These are phyloP conservation scores for Rhinogobius similis DNA, from an alignment of 2,113 vertebrate species.

Conservation along the genomic window DNA sequence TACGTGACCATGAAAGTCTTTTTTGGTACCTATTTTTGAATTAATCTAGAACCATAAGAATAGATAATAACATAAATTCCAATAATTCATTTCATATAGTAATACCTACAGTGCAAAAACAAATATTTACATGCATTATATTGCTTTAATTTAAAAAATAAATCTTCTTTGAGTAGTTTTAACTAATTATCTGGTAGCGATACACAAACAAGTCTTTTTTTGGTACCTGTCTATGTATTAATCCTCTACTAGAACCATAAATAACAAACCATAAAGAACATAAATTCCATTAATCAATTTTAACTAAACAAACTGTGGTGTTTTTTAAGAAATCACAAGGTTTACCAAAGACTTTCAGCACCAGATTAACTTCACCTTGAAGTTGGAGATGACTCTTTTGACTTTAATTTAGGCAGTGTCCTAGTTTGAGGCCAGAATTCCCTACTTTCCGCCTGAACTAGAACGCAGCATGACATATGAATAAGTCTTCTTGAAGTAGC, in stretches of 20 bases:
- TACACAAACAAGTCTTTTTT: not conserved
- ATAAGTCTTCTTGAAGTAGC: constrained; percentile 15
- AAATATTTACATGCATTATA: not conserved
- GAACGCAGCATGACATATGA: constrained; percentile 46
- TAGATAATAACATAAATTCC: no score
- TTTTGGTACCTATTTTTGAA: no score
- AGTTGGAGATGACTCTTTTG: not conserved
- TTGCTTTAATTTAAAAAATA: not conserved
- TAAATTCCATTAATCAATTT: no score
- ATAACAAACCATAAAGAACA: no score
- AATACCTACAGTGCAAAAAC: not conserved
- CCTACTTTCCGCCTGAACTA: constrained; percentile 46
- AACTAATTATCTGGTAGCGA: no score
- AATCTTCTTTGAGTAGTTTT: no score
- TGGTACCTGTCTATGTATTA: not conserved
- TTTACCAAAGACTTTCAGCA: no score
- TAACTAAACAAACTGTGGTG: no score
- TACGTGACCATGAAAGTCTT: no score
- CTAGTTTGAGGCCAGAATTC: constrained; percentile 33
- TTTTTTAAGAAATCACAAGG: no score
- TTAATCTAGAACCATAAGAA: no score
- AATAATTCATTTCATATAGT: no score
- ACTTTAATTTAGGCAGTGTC: constrained; percentile 26
- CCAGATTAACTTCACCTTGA: not conserved
- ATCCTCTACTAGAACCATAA: not conserved